Conservation (phyloP, 2,797 vertebrate genomes). For the Todus mexicanus region DNA sequence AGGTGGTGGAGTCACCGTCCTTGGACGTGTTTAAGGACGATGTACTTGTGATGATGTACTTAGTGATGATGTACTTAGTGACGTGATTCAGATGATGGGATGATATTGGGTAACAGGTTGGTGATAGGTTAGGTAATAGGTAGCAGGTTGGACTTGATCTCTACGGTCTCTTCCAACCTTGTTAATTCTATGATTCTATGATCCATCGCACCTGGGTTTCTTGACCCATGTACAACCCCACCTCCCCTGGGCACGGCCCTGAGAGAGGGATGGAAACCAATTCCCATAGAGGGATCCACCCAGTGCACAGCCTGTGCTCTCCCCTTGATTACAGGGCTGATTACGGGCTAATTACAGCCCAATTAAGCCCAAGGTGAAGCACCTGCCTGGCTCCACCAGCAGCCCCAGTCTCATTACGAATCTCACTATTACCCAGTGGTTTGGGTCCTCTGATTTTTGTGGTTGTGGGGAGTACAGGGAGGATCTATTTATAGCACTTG, state of each 20-base stretch:
- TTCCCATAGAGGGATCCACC: neutral
- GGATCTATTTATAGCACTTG: neutral
- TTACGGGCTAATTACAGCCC: neutral
- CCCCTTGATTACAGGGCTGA: neutral
- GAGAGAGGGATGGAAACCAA: neutral
- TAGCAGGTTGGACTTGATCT: too few species aligned
- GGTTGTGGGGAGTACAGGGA: neutral
- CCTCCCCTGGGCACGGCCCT: accelerated
- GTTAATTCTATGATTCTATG: too few species aligned
- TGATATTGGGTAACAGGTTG: too few species aligned
- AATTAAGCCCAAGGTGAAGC: neutral
- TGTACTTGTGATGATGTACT: too few species aligned
- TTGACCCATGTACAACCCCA: neutral
- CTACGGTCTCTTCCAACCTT: too few species aligned
- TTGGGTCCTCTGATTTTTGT: neutral
- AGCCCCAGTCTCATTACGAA: neutral
- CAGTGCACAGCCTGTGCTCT: neutral
- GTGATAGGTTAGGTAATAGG: too few species aligned
- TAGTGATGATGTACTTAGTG: too few species aligned
- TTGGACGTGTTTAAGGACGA: too few species aligned
- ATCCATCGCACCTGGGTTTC: neutral
- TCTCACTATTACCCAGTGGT: accelerated
- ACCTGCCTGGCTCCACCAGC: neutral
- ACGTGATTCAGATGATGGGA: too few species aligned
- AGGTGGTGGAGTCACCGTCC: too few species aligned